phyloP scores from a whole-genome alignment of 2,113 vertebrate genomes.

The Hymenochirus boettgeri region DNA sequence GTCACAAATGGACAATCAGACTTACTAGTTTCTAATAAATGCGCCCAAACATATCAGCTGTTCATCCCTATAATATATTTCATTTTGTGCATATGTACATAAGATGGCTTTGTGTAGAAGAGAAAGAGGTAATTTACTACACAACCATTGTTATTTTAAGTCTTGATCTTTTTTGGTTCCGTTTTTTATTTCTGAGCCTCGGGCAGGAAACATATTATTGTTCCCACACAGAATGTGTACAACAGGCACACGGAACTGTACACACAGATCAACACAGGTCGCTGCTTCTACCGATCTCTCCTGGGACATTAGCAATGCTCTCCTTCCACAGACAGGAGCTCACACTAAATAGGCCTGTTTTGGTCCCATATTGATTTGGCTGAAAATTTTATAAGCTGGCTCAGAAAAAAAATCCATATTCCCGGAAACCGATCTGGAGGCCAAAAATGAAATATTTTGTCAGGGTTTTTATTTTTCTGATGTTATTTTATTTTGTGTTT shows the following conservation, averaged over 20 bases:
- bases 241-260: not conserved
- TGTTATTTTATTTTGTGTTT: too few species aligned
- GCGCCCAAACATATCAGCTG: too few species aligned
- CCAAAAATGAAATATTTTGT: too few species aligned
- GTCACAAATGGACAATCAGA: too few species aligned
- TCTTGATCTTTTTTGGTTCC: not conserved
- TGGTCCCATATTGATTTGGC: not conserved
- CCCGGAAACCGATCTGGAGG: not conserved
- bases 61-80: too few species aligned
- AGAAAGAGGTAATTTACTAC: too few species aligned
- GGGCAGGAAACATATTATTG: not conserved
- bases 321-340: not conserved
- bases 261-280: slow-evolving; percentile 3
- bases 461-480: too few species aligned
- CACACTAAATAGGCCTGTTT: not conserved
- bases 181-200: not conserved
- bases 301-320: not conserved
- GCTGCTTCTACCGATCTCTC: not conserved
- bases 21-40: too few species aligned
- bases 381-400: not conserved
- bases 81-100: too few species aligned
- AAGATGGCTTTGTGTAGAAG: too few species aligned
- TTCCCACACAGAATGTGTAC: not conserved
- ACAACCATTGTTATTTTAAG: not conserved
- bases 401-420: slow-evolving; percentile 1